phyloP scores from a whole-genome alignment of 2,888 invertebrate species.

The Rhorus exstirpatorius region DNA sequence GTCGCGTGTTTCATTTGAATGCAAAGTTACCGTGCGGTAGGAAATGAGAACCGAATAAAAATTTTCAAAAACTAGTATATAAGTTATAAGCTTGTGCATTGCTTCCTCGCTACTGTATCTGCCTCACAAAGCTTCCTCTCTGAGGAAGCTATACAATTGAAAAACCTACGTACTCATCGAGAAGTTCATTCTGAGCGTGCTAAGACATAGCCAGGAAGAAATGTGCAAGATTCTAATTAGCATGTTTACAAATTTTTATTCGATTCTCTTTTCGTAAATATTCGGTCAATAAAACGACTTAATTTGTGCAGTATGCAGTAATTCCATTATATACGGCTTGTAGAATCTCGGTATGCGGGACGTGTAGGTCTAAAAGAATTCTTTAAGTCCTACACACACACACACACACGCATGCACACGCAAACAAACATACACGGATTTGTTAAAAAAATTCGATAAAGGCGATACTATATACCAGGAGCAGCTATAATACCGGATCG shows the following conservation, averaged over 20 bases:
- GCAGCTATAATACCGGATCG: constrained; percentile 44
- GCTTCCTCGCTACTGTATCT: no score
- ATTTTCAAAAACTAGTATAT: no score
- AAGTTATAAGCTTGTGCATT: no score
- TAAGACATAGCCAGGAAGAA: no score
- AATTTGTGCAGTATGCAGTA: constrained; percentile 9
- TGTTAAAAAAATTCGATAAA: constrained; percentile 52
- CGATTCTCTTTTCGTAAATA: neutral
- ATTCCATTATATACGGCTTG: neutral
- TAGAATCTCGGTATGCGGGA: neutral
- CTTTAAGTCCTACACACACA: constrained; percentile 23
- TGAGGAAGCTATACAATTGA: no score
- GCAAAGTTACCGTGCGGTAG: no score
- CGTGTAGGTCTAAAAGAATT: constrained; percentile 40
- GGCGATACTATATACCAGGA: constrained; percentile 28
- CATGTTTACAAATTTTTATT: neutral
- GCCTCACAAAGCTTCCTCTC: no score
- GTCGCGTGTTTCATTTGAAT: no score
- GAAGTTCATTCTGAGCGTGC: no score
- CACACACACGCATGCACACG: neutral
- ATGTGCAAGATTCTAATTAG: no score
- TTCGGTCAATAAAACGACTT: neutral
- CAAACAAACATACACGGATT: neutral
- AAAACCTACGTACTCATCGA: no score
- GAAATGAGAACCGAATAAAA: no score